Base-by-base conservation (phyloP, 1,140 invertebrate genomes). In the Propsilocerus akamusi region DNA sequence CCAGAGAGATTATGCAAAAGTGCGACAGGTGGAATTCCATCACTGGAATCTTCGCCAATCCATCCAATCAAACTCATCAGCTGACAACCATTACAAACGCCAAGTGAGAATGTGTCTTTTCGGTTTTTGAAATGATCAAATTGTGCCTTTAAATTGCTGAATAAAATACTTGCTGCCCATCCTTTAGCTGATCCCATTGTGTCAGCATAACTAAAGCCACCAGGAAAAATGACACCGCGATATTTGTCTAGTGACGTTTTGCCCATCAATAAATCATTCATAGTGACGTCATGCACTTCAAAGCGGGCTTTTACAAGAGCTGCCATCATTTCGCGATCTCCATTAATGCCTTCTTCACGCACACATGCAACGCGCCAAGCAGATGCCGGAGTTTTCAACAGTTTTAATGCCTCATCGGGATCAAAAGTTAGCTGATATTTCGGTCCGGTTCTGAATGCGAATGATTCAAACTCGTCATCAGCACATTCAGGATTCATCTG, bases 201-300 rank as follows among this genome's bases (percentile, higher is more conserved):
- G 71, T 99, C 94, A 26, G 91, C 94, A 70, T 96, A 98, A 66
- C 93, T 97, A 62, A 99, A 99, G 12, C 95, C 95, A 32, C 95
- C 95, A 3, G 94, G 93, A 59, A 97, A 98, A 26, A 94, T 78
- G 11, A 98, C 57, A 5, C 95, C 95, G 53, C 79, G 73, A 67
- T 97, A 98, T 12, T 71, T 63, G 50, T 90, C 80, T 7, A 97
- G 64, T 2, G 71, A 78, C 5, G 86, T 70, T 52, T 74, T 72
- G 53, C 76, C 72, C 26, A 70, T 67, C 11, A 90, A 60, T 12
- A 96, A 64, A 72, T 96, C 92, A 56, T 86, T 82, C 83, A 94
- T 91, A 0, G 87, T 89, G 0, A 96, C 75, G 66, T 97, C 92
- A 70, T 83, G 89, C 5, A 90, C 85, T 60, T 89, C 80, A 63